A percentile compares a stretch with the other conserved stretches of the same genome.
phyloP scores from a whole-genome alignment of 2,113 vertebrate species.

The Heloderma charlesbogerti region DNA sequence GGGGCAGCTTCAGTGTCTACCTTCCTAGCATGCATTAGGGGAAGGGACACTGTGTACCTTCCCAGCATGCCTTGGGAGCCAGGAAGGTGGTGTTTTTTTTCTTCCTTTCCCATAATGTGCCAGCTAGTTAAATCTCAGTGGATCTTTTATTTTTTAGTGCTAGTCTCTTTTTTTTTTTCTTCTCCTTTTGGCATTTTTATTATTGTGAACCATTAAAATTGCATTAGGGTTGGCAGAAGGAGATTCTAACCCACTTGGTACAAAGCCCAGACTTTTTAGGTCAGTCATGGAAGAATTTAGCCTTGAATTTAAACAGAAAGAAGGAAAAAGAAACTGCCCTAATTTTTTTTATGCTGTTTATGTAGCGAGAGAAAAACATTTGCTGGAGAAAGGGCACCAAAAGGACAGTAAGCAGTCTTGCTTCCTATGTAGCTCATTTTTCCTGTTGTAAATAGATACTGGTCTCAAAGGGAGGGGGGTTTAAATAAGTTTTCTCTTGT shows the following conservation, averaged over 20 bases:
- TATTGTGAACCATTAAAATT: background rate
- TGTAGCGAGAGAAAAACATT: background rate
- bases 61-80: slow-evolving; percentile 73
- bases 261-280: background rate
- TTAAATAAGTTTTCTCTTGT: slow-evolving; percentile 14
- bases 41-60: slow-evolving; percentile 61
- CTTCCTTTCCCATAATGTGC: slow-evolving; percentile 56
- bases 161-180: background rate
- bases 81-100: slow-evolving; percentile 44
- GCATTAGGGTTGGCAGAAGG: background rate
- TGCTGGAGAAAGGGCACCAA: background rate
- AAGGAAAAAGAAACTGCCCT: background rate
- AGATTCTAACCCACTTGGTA: slow-evolving; percentile 9
- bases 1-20: slow-evolving; percentile 49
- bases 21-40: slow-evolving; percentile 73
- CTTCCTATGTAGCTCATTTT: background rate
- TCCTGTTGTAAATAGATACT: background rate
- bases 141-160: slow-evolving; percentile 43
- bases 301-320: background rate
- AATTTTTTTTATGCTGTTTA: slow-evolving; percentile 14
- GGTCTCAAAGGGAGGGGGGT: background rate
- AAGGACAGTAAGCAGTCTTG: slow-evolving; percentile 6
- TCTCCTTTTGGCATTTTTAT: slow-evolving; percentile 26
- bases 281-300: accelerated
- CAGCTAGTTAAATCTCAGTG: slow-evolving; percentile 59